Evolutionary conservation across 2,797 vertebrate genomes (phyloP).

Genomic region (Tolypeutes matacus): DNA sequence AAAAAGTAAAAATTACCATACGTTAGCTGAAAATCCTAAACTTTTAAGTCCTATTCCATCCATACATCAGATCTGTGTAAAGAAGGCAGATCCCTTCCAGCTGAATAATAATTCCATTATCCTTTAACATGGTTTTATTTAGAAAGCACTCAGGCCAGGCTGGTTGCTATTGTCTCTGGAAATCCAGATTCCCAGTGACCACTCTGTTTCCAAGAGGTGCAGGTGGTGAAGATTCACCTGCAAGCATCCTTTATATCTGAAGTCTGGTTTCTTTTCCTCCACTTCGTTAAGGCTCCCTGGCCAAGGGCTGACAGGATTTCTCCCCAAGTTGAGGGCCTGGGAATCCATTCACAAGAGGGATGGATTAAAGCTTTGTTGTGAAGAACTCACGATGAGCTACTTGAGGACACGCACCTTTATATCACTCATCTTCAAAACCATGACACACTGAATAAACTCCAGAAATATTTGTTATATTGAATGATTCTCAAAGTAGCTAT

Average conservation of each 20-base stretch:
- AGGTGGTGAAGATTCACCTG: not conserved
- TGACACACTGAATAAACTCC: not conserved
- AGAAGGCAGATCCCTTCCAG: not conserved
- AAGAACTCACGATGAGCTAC: not conserved
- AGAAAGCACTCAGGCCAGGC: not conserved
- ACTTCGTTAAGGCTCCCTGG: not conserved
- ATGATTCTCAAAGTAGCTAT: not conserved
- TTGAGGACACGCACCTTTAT: not conserved
- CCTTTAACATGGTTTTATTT: not conserved
- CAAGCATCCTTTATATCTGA: not conserved
- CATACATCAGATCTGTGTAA: not conserved
- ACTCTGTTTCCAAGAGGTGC: not conserved
- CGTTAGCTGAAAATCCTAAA: not conserved
- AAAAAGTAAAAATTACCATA: slow-evolving; percentile 51
- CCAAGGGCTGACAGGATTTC: not conserved
- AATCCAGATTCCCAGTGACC: not conserved
- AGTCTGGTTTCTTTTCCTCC: not conserved
- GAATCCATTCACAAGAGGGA: not conserved
- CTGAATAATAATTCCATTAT: not conserved
- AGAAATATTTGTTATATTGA: not conserved
- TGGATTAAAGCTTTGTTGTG: not conserved
- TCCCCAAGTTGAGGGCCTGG: not conserved
- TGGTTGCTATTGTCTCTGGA: not conserved
- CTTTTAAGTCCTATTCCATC: not conserved
- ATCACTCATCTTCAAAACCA: not conserved